These are phyloP conservation scores for Apotomis betuletana DNA, from an alignment of 2,888 invertebrate genomes.

Conservation along the genomic window DNA sequence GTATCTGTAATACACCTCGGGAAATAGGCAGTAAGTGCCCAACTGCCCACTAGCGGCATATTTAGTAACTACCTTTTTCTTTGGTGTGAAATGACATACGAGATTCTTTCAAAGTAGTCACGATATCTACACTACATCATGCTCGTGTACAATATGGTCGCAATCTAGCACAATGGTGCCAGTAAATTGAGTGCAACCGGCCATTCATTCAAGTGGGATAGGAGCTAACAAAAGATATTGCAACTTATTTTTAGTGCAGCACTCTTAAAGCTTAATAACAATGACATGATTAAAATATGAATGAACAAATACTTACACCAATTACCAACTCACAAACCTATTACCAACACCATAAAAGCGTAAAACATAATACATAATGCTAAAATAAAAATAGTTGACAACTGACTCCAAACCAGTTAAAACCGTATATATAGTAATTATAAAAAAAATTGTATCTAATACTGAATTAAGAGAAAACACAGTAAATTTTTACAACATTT, in stretches of 20 bases:
- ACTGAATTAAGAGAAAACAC: too few species aligned
- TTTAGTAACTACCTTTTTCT: too few species aligned
- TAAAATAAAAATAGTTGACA: too few species aligned
- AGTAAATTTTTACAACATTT: too few species aligned
- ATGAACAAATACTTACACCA: not conserved
- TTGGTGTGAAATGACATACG: too few species aligned
- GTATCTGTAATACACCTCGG: too few species aligned
- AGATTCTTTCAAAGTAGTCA: too few species aligned
- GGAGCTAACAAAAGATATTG: slow-evolving; percentile 24
- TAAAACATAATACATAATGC: not conserved
- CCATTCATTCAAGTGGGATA: slow-evolving; percentile 33
- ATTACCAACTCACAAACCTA: too few species aligned
- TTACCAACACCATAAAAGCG: not conserved
- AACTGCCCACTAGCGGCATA: too few species aligned
- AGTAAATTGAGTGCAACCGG: slow-evolving; percentile 32
- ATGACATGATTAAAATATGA: slow-evolving; percentile 7
- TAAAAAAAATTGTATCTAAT: too few species aligned
- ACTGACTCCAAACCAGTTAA: not conserved
- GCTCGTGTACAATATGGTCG: slow-evolving; percentile 29
- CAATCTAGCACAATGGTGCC: slow-evolving; percentile 20
- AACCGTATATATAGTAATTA: not conserved
- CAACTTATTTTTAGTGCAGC: slow-evolving; percentile 10
- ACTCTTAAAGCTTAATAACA: slow-evolving; percentile 8
- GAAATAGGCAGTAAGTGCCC: too few species aligned
- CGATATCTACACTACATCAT: slow-evolving; percentile 18